These are phyloP conservation scores for Cyclophora albipunctata DNA, from an alignment of 2,888 invertebrate genomes.

Conservation along the genomic window DNA sequence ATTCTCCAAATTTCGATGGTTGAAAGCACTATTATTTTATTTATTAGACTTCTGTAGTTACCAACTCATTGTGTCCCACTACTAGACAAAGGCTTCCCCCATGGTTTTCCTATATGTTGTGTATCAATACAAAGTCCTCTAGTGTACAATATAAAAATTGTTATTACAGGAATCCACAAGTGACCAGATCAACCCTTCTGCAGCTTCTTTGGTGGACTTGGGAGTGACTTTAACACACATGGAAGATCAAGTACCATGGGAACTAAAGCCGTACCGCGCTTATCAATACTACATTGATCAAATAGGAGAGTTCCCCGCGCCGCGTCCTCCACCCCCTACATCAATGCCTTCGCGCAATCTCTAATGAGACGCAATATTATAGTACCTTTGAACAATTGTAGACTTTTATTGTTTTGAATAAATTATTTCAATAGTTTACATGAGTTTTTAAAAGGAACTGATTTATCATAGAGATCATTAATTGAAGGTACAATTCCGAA, in stretches of 20 bases:
- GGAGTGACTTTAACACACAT: slow-evolving; percentile 84
- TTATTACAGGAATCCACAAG: slow-evolving; percentile 81
- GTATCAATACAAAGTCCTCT: no score
- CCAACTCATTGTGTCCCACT: no score
- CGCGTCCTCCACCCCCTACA: slow-evolving; percentile 71
- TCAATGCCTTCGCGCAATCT: slow-evolving; percentile 4
- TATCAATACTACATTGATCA: slow-evolving; percentile 83
- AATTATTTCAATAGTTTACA: slow-evolving; percentile 23
- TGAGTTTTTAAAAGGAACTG: slow-evolving; percentile 1
- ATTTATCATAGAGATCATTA: slow-evolving; percentile 1
- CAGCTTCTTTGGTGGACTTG: slow-evolving; percentile 91
- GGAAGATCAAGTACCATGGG: slow-evolving; percentile 90
- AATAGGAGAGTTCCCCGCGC: slow-evolving; percentile 83
- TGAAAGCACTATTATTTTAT: no score
- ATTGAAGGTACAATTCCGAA: neutral
- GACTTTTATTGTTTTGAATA: slow-evolving; percentile 27
- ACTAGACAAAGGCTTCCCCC: no score
- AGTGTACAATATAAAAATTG: no score
- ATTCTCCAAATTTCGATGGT: no score
- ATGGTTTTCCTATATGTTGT: no score
- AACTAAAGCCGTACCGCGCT: slow-evolving; percentile 81
- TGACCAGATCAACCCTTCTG: slow-evolving; percentile 77
- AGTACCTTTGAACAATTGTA: slow-evolving; percentile 16
- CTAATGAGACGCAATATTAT: no score
- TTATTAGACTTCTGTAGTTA: no score